These are phyloP conservation scores for Synergus umbraculus DNA, from an alignment of 2,888 invertebrate species.

Conservation along the genomic window DNA sequence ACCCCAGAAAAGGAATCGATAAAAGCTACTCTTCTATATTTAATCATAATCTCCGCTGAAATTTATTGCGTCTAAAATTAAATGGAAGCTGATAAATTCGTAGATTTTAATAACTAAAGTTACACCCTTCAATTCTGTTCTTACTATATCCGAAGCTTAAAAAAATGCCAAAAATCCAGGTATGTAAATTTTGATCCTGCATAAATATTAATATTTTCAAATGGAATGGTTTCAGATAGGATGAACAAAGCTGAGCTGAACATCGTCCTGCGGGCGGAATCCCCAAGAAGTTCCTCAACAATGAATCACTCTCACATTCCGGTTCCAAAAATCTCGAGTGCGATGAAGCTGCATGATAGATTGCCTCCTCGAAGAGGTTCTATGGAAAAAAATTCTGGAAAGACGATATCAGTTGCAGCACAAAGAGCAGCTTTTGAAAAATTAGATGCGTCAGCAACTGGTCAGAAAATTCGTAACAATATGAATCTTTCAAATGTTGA, in stretches of 20 bases:
- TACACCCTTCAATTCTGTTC: too few relatives aligned
- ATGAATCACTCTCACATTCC: slow-evolving; percentile 73
- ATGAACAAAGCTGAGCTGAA: slow-evolving; percentile 72
- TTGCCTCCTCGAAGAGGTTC: slow-evolving; percentile 63
- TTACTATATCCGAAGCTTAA: too few relatives aligned
- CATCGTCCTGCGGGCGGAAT: slow-evolving; percentile 60
- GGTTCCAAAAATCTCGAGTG: slow-evolving; percentile 66
- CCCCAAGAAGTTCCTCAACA: slow-evolving; percentile 54
- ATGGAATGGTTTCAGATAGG: slow-evolving; percentile 41
- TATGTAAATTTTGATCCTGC: neutral
- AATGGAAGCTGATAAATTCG: neutral
- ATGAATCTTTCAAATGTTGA: slow-evolving; percentile 44
- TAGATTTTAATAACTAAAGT: too few relatives aligned
- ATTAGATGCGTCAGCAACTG: slow-evolving; percentile 62
- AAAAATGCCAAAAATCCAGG: too few relatives aligned
- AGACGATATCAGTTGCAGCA: slow-evolving; percentile 71
- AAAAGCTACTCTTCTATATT: slow-evolving; percentile 14
- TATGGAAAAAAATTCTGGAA: slow-evolving; percentile 62
- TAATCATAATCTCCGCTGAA: neutral
- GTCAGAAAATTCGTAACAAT: slow-evolving; percentile 42
- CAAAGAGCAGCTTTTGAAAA: slow-evolving; percentile 73
- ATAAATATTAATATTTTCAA: neutral
- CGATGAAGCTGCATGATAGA: slow-evolving; percentile 64
- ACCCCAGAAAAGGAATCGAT: slow-evolving; percentile 9
- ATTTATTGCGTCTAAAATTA: neutral